These are phyloP conservation scores for Fissipunctia ypsillon DNA, from an alignment of 2,888 invertebrate species.

Conservation along the genomic window DNA sequence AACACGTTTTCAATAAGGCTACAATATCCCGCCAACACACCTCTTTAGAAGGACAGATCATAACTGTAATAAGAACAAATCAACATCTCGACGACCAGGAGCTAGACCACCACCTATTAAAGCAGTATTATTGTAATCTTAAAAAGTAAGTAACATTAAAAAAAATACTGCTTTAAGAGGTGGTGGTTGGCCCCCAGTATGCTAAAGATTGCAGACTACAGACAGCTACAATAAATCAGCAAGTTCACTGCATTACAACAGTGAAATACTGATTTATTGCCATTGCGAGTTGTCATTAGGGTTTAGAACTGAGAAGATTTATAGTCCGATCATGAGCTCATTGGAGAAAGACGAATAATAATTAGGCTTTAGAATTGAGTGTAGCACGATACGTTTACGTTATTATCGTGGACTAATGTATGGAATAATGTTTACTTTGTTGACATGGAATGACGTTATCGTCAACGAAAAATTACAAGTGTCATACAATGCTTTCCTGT, in stretches of 20 bases:
- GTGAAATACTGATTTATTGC: constrained; percentile 28
- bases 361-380: background rate
- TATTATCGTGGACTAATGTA: background rate
- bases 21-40: background rate
- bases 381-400: background rate
- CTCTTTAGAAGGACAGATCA: background rate
- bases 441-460: background rate
- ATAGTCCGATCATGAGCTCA: constrained; percentile 3
- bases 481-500: background rate
- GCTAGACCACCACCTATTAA: too few relatives aligned
- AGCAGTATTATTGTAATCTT: too few relatives aligned
- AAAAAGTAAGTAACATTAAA: too few relatives aligned
- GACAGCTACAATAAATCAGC: constrained; percentile 30
- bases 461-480: background rate
- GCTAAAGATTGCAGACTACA: constrained; percentile 1
- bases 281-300: background rate
- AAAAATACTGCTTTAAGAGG: too few relatives aligned
- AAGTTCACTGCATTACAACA: constrained; percentile 14
- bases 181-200: too few relatives aligned
- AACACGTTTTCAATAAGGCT: background rate
- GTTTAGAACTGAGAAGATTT: constrained; percentile 15
- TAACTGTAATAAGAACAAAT: constrained; percentile 19
- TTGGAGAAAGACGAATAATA: background rate
- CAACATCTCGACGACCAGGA: background rate
- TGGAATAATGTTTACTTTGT: background rate